phyloP scores from a whole-genome alignment of 2,797 vertebrate genomes.

The Neosalanx taihuensis region DNA sequence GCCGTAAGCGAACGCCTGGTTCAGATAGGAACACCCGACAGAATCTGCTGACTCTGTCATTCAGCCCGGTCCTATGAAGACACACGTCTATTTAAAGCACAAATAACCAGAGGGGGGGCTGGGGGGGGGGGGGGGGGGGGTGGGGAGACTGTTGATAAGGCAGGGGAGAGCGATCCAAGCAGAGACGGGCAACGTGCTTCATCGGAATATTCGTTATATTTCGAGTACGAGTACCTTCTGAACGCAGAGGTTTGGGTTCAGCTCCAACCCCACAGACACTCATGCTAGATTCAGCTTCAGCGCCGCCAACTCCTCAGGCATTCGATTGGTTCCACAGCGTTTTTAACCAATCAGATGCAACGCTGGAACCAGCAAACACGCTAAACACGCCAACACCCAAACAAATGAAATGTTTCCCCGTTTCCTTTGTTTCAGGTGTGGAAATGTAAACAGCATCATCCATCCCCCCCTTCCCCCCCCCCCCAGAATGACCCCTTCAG shows the following conservation, averaged over 20 bases:
- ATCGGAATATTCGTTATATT: not conserved
- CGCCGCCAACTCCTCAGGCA: not conserved
- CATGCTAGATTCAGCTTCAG: not conserved
- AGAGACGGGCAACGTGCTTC: constrained; percentile 18
- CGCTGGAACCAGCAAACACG: too few relatives aligned
- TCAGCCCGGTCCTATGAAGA: constrained; percentile 37
- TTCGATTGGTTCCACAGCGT: too few relatives aligned
- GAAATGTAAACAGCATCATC: constrained; percentile 30
- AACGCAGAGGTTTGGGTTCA: constrained; percentile 12
- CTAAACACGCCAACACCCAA: not conserved
- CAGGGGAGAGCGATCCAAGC: constrained; percentile 31
- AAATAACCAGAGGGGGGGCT: constrained; percentile 33
- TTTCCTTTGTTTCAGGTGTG: constrained; percentile 31
- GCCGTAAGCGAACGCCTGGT: constrained; percentile 38
- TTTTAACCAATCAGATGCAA: too few relatives aligned
- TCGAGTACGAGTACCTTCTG: constrained; percentile 6
- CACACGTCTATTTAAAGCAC: constrained; percentile 48
- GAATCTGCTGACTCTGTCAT: constrained; percentile 50
- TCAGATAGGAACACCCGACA: constrained; percentile 43
- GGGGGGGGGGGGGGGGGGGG: too few relatives aligned
- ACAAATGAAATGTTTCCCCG: not conserved
- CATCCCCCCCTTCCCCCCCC: constrained; percentile 24
- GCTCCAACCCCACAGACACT: constrained; percentile 6
- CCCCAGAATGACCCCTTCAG: constrained; percentile 35
- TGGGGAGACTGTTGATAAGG: constrained; percentile 36